Conservation (phyloP, 2,888 invertebrate genomes). For the Lepidocyrtinus sp. region DNA sequence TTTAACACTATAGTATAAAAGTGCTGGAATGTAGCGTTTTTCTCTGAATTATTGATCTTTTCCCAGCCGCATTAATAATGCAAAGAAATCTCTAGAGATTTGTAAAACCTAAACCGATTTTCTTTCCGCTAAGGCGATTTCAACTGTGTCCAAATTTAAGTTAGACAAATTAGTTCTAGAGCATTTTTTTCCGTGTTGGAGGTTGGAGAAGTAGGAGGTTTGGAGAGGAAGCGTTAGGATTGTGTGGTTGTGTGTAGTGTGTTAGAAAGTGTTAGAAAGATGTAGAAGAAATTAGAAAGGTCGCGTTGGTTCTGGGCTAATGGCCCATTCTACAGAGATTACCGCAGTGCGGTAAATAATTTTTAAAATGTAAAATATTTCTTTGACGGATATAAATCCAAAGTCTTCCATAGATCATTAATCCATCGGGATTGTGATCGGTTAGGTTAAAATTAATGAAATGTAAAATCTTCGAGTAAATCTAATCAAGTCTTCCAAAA, state of each 20-base stretch:
- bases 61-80: not conserved
- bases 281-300: too few species aligned
- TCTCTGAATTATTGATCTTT: slow-evolving; percentile 28
- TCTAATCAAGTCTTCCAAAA: slow-evolving; percentile 62
- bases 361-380: not conserved
- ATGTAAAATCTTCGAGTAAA: not conserved
- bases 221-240: too few species aligned
- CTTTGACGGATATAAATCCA: not conserved
- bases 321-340: slow-evolving; percentile 24
- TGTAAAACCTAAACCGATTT: slow-evolving; percentile 1
- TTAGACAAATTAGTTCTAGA: too few species aligned
- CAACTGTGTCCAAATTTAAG: too few species aligned
- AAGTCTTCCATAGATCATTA: slow-evolving; percentile 33
- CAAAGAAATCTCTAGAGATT: not conserved
- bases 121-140: slow-evolving; percentile 5
- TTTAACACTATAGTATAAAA: not conserved
- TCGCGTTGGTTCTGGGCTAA: too few species aligned
- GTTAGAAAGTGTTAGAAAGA: too few species aligned
- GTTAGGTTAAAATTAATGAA: not conserved
- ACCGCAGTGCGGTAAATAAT: slow-evolving; percentile 54
- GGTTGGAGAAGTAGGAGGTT: too few species aligned
- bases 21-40: slow-evolving; percentile 16
- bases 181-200: too few species aligned
- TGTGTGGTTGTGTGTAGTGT: too few species aligned
- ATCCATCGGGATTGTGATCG: slow-evolving; percentile 10